Evolutionary conservation across 2,113 vertebrate species (phyloP).

Genomic region (Herpetotheres cachinnans): DNA sequence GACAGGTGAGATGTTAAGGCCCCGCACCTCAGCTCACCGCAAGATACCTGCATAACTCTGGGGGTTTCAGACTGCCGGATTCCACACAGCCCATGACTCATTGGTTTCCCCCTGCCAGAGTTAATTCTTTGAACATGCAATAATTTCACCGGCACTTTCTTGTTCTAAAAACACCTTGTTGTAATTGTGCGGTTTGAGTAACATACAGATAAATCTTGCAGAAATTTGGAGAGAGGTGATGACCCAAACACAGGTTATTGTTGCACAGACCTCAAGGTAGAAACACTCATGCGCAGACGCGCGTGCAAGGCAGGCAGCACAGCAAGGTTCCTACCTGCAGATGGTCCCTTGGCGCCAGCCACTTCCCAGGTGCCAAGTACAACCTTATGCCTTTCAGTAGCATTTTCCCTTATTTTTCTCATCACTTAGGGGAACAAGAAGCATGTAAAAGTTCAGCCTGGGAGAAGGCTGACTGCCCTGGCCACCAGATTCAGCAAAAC

Average conservation of each 20-base stretch:
- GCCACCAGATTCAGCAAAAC: background rate
- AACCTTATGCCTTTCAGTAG: background rate
- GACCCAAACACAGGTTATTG: background rate
- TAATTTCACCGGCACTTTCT: background rate
- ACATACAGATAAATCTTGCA: background rate
- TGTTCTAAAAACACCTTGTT: background rate
- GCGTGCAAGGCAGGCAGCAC: background rate
- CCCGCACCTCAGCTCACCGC: background rate
- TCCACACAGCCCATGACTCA: background rate
- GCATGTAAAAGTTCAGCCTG: background rate
- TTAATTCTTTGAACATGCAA: background rate
- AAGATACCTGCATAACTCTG: background rate
- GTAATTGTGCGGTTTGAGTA: background rate
- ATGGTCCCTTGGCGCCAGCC: background rate
- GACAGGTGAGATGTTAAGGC: background rate
- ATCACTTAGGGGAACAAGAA: background rate
- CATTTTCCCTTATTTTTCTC: background rate
- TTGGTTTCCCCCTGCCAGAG: background rate
- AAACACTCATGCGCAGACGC: rapidly evolving
- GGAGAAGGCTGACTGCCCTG: background rate
- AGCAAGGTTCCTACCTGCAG: background rate
- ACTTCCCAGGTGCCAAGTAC: background rate
- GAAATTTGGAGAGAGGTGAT: background rate
- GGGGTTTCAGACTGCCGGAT: background rate
- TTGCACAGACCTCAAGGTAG: background rate